Evolutionary conservation across 2,113 vertebrate species (phyloP).

Genomic region (Eurypyga helias): DNA sequence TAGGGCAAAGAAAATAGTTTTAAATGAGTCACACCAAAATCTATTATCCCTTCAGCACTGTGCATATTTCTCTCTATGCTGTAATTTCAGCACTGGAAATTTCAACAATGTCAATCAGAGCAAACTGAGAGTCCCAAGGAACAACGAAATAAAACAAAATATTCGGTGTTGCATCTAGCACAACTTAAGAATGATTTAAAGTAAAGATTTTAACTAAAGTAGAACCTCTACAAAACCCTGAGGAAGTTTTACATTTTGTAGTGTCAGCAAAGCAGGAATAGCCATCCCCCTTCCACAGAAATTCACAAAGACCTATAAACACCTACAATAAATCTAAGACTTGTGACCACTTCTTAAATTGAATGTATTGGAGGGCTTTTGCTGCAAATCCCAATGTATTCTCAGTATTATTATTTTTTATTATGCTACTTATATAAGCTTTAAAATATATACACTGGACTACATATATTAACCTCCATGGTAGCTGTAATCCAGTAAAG

Average conservation of each 20-base stretch:
- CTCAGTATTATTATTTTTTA: not conserved
- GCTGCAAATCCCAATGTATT: not conserved
- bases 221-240: not conserved
- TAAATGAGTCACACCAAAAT: slow-evolving; percentile 8
- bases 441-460: not conserved
- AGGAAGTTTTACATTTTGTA: not conserved
- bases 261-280: not conserved
- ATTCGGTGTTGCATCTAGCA: not conserved
- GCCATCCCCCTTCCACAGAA: not conserved
- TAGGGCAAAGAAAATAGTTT: not conserved
- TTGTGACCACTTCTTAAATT: not conserved
- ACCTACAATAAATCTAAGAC: not conserved
- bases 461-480: not conserved
- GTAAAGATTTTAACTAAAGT: no score
- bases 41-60: not conserved
- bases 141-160: slow-evolving; percentile 7
- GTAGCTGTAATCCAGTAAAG: not conserved
- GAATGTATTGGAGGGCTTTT: not conserved
- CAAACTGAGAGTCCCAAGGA: not conserved
- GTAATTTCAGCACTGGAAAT: slow-evolving; percentile 25
- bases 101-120: not conserved
- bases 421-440: not conserved
- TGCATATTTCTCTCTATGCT: not conserved
- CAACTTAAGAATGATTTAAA: not conserved
- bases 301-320: not conserved